Base-by-base conservation (phyloP, 2,797 vertebrate species). In the Brotula barbata region DNA sequence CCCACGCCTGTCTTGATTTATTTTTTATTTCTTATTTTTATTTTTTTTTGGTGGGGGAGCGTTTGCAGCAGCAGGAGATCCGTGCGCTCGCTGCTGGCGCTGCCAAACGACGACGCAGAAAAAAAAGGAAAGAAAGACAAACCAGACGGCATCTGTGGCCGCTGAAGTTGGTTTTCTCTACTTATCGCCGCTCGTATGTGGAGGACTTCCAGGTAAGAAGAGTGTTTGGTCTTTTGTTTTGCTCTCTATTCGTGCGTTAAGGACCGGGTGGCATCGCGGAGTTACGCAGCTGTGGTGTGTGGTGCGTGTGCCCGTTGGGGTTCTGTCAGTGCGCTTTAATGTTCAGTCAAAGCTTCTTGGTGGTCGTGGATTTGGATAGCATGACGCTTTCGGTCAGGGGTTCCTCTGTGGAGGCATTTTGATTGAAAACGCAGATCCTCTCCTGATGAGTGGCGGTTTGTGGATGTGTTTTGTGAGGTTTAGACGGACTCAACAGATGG, bases 401-500 rank as follows among this genome's bases (percentile, higher is more conserved):
- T 5, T 12, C 6, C 1, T 11, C 12, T 31, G 16, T 69, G 6
- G 0, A 41, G 43, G 19, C 17, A 8, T 58, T 36, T 41, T 22
- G 23, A 40, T n/a, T 4, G 39, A 58, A 40, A 47, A 48, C 44
- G 46, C 4, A 17, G 12, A 42, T 15, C 39, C 16, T 14, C 17
- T 55, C 21, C 25, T 3, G 16, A 21, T 49, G 7, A 2, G 6
- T 16, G 7, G 19, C 21, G 43, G 11, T 33, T 33, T 2, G 45
- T 44, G 36, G 17, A 61, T 7, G 49, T 58, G 34, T 33, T 45
- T 21, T 37, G 34, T 7, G 36, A 13, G 14, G 20, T 10, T 6
- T 31, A 28, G 60, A 59, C 28, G 67, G 44, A 73, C 64, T 86
- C 84, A 85, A 87, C 84, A 84, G 88, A 88, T 88, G 81, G 81